phyloP scores from a whole-genome alignment of 2,113 vertebrate genomes.

The Nestor notabilis region DNA sequence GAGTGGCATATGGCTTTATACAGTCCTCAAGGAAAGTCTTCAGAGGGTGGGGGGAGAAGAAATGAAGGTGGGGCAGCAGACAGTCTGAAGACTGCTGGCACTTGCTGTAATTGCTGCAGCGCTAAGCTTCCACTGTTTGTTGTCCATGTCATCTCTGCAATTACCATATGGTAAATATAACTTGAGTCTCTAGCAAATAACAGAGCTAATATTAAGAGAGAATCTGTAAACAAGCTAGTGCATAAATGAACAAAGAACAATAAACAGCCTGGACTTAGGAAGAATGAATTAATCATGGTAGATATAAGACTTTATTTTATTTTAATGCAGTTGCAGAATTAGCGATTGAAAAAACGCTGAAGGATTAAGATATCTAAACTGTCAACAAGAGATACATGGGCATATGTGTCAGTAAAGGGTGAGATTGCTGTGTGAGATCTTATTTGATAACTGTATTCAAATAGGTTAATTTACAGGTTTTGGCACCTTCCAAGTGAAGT shows the following conservation, averaged over 20 bases:
- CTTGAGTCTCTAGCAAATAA: constrained; percentile 56
- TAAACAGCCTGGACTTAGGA: constrained; percentile 9
- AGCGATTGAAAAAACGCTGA: neutral
- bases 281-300: constrained; percentile 59
- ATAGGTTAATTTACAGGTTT: constrained; percentile 33
- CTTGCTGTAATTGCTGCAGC: neutral
- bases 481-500: constrained; percentile 48
- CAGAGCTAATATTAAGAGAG: constrained; percentile 51
- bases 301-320: neutral
- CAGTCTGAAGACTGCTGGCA: neutral
- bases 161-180: constrained; percentile 60
- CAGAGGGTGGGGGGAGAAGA: neutral
- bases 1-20: neutral
- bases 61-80: constrained; percentile 4
- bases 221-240: constrained; percentile 64
- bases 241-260: constrained; percentile 48
- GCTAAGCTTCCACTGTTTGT: constrained; percentile 38
- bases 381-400: neutral
- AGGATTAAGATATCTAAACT: neutral
- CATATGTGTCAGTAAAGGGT: neutral
- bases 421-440: neutral
- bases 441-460: constrained; percentile 45
- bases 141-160: constrained; percentile 41
- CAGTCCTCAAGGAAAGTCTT: neutral
- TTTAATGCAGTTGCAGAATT: constrained; percentile 17